phyloP scores from a whole-genome alignment of 2,113 vertebrate genomes.

The Picathartes gymnocephalus region DNA sequence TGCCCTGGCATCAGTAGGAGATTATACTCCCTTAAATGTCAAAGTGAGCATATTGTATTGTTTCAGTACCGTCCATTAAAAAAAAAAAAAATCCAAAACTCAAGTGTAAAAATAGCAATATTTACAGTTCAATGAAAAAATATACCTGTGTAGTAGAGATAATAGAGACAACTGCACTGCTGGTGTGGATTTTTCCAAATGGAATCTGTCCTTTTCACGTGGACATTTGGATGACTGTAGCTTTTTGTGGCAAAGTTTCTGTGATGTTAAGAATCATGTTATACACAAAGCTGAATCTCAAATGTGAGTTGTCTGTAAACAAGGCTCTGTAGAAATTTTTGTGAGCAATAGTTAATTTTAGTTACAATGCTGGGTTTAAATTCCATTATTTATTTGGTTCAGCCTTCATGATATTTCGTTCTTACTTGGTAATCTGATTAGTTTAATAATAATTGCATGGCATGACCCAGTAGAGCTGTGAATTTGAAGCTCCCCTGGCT shows the following conservation, averaged over 20 bases:
- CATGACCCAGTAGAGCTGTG: not conserved
- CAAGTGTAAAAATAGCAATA: conserved; percentile 54
- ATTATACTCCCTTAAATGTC: not conserved
- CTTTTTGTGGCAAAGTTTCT: conserved; percentile 61
- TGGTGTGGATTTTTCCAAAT: conserved; percentile 32
- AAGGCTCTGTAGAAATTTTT: conserved; percentile 48
- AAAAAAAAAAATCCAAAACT: not conserved
- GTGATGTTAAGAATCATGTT: conserved; percentile 5
- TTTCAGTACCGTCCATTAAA: not conserved
- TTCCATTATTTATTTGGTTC: conserved; percentile 6
- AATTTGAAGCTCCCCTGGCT: conserved; percentile 21
- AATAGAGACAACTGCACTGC: conserved; percentile 26
- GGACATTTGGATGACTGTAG: not conserved
- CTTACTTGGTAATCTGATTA: conserved; percentile 9
- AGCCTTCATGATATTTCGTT: not conserved
- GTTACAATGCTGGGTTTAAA: conserved; percentile 42
- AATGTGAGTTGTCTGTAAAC: conserved; percentile 42
- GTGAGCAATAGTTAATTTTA: conserved; percentile 58
- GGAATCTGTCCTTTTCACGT: conserved; percentile 4
- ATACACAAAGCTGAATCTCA: conserved; percentile 46
- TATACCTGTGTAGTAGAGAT: conserved; percentile 33
- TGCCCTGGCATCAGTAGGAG: not conserved
- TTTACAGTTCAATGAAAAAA: conserved; percentile 38
- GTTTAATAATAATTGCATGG: conserved; percentile 41
- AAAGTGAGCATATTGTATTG: not conserved